Base-by-base conservation (phyloP, 1,140 invertebrate genomes). In the Philopotamus ludificatus region DNA sequence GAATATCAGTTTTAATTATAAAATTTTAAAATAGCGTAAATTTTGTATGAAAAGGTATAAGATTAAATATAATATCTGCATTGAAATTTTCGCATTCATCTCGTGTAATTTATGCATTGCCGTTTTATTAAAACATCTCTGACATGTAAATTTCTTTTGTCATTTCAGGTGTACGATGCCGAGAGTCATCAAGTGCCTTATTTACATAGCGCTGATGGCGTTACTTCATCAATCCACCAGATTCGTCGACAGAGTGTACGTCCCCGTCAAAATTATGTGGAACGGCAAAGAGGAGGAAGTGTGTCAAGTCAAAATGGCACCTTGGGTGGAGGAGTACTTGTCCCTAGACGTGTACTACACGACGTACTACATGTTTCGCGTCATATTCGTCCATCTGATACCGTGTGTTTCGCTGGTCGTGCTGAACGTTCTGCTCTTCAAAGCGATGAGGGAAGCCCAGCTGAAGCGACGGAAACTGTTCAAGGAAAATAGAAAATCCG, bases 331-430 rank as follows among this genome's bases (percentile, higher is more conserved):
- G 26, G 73, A 86, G 7, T 81, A 80, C 20, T 71, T 90, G 2
- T 86, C 86, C 0, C 74, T 83, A 34, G 84, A 91, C 72, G 75
- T 88, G 1, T 96, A 95, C 76, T 94, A 86, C 78, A 87, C 87
- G 25, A 78, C 85, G 1, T 95, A 94, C 77, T 95, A 84, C 75
- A 85, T 87, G 71, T 96, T 95, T 75, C 83, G 95, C 2, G 90
- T 96, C 3, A 77, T 97, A 10, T 96, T 94, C 78, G 93, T 97
- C 12, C 92, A 97, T 74, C 78, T 95, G 62, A 79, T 94, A 16
- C 95, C 95, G 0, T 97, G 94, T 79, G 85, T 92, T 1, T 86
- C 91, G 1, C 84, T 98, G 7, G 91, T 97, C 1, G 87, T 94
- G 1, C 83, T 98, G 15, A 98, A 97, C 77, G 85, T 91, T 0